These are phyloP conservation scores for Xanthia togata DNA, from an alignment of 2,888 invertebrate genomes.

Conservation along the genomic window DNA sequence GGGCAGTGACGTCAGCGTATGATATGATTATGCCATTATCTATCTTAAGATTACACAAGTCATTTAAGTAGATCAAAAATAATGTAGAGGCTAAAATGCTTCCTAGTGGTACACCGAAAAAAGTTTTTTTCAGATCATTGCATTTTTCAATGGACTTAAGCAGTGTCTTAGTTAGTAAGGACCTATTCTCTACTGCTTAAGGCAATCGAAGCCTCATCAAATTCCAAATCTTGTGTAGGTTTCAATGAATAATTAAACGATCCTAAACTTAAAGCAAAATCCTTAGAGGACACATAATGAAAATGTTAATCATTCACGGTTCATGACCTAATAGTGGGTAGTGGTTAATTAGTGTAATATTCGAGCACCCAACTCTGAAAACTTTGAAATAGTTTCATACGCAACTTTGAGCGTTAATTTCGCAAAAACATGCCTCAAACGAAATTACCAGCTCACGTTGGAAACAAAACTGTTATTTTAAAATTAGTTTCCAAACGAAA, in stretches of 20 bases:
- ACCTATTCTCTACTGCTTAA: no score
- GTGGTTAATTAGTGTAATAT: not conserved
- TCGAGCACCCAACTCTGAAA: not conserved
- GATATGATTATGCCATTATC: no score
- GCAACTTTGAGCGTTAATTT: slow-evolving; percentile 14
- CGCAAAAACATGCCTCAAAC: slow-evolving; percentile 31
- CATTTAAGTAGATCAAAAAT: no score
- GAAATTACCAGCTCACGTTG: slow-evolving; percentile 58
- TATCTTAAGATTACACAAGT: no score
- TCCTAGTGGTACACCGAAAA: no score
- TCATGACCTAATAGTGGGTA: not conserved
- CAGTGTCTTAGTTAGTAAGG: not conserved
- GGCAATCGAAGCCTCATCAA: not conserved
- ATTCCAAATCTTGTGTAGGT: not conserved
- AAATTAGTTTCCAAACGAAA: slow-evolving; percentile 69
- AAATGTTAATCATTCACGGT: not conserved
- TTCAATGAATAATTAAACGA: not conserved
- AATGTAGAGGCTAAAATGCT: no score
- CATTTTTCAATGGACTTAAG: not conserved
- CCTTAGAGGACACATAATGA: not conserved
- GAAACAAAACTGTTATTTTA: slow-evolving; percentile 62
- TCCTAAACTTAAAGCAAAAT: not conserved
- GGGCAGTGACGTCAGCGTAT: no score
- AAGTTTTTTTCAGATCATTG: no score
- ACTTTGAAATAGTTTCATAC: not conserved